A percentile compares a stretch with the other conserved stretches of the same genome.
Conservation (phyloP, 2,113 vertebrate species). For the Bubo blakistoni region DNA sequence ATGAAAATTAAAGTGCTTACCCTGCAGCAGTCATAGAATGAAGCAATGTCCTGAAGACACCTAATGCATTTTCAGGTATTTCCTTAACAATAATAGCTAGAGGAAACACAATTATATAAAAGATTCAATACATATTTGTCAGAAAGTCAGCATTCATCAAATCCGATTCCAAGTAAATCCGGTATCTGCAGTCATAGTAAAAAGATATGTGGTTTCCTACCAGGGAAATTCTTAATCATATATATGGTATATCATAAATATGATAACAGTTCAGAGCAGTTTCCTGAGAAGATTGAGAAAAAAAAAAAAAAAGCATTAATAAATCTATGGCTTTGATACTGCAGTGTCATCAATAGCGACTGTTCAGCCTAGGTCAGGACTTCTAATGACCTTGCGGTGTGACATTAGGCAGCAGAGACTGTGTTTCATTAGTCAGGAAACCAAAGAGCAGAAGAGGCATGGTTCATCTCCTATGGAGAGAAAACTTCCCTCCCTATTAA, state of each 20-base stretch:
- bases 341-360: neutral
- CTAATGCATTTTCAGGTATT: neutral
- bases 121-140: neutral
- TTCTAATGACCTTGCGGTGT: neutral
- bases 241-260: neutral
- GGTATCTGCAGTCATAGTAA: neutral
- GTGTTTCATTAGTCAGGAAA: neutral
- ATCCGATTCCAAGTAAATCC: neutral
- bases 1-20: neutral
- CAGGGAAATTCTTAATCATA: neutral
- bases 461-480: neutral
- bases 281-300: neutral
- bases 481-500: neutral
- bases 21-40: neutral
- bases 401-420: neutral
- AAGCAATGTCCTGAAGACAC: neutral
- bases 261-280: accelerated
- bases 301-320: neutral
- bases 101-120: neutral
- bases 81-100: neutral
- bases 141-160: neutral
- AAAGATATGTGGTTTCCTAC: neutral
- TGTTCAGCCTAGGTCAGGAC: neutral
- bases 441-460: neutral
- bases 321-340: neutral